These are phyloP conservation scores for Atherix ibis DNA, from an alignment of 2,888 invertebrate species.

Conservation along the genomic window DNA sequence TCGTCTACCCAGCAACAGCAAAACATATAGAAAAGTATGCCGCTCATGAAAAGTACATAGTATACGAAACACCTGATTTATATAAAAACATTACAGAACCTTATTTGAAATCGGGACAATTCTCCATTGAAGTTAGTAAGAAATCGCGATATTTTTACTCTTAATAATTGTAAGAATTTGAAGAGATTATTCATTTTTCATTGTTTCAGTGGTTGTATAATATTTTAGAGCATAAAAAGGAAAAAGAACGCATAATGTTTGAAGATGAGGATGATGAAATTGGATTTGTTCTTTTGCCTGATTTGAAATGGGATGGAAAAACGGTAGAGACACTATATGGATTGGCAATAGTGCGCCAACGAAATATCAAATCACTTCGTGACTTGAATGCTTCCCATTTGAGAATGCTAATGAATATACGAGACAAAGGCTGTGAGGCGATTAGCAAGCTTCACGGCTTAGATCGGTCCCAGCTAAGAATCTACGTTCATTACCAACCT, in stretches of 20 bases:
- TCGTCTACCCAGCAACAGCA: constrained; percentile 87
- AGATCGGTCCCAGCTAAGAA: constrained; percentile 50
- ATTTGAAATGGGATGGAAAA: constrained; percentile 89
- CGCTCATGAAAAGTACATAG: constrained; percentile 52
- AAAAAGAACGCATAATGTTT: constrained; percentile 72
- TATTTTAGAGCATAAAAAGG: constrained; percentile 80
- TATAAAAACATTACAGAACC: constrained; percentile 69
- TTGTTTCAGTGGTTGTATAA: constrained; percentile 84
- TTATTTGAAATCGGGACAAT: constrained; percentile 53
- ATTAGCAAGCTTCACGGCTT: constrained; percentile 66
- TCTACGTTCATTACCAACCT: constrained; percentile 91
- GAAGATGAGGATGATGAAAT: constrained; percentile 55
- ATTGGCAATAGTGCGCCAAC: constrained; percentile 60
- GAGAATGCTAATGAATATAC: constrained; percentile 66
- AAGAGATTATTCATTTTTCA: neutral
- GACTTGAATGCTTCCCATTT: constrained; percentile 67
- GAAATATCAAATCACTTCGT: constrained; percentile 65
- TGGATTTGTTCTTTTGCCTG: constrained; percentile 83
- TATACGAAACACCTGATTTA: constrained; percentile 70
- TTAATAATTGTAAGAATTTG: constrained; percentile 4
- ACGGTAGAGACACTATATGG: constrained; percentile 64
- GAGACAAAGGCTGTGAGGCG: constrained; percentile 53
- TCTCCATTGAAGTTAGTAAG: constrained; percentile 55
- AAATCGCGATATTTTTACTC: constrained; percentile 4
- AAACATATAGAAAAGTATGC: constrained; percentile 82